Evolutionary conservation across 37 sponge, comb jelly and placozoan genomes (phyloP).

Genomic region (Geodia barretti): DNA sequence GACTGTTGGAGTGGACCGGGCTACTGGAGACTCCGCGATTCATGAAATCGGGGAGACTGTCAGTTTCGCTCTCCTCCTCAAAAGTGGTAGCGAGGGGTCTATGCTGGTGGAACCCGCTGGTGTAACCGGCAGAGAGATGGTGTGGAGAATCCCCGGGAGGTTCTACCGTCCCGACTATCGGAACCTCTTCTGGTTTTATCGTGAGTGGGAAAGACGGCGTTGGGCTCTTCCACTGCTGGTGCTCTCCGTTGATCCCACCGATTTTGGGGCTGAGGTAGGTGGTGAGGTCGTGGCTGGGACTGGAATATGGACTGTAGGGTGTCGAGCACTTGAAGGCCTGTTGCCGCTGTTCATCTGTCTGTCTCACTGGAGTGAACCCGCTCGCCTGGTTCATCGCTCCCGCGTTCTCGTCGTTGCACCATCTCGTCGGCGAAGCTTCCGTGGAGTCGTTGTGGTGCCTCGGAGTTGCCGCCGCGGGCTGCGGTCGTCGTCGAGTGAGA

Average conservation of each 20-base stretch:
- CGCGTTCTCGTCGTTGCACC: conserved; percentile 2
- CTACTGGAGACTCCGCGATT: neutral
- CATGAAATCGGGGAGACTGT: conserved; percentile 21
- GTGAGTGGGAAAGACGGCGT: conserved; percentile 61
- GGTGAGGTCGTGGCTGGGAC: neutral
- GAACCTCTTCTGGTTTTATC: conserved; percentile 2
- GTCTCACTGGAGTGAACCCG: neutral
- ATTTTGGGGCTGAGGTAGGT: neutral
- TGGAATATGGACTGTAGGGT: conserved; percentile 6
- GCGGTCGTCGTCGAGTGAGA: conserved; percentile 4
- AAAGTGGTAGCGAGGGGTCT: conserved; percentile 61
- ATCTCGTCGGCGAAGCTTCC: neutral
- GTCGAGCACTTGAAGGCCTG: neutral
- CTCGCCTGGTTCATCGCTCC: neutral
- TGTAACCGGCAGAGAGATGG: conserved; percentile 5
- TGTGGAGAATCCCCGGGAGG: conserved; percentile 4
- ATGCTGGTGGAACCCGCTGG: neutral
- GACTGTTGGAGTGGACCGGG: conserved; percentile 1
- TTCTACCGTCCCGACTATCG: neutral
- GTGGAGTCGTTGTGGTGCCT: neutral
- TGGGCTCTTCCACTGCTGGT: conserved; percentile 19
- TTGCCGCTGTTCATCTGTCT: neutral
- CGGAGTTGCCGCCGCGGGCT: neutral
- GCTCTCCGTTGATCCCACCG: conserved; percentile 33
- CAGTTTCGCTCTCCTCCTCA: conserved; percentile 78